Base-by-base conservation (phyloP, 1,140 invertebrate species). In the Ptiloglossa arizonensis region DNA sequence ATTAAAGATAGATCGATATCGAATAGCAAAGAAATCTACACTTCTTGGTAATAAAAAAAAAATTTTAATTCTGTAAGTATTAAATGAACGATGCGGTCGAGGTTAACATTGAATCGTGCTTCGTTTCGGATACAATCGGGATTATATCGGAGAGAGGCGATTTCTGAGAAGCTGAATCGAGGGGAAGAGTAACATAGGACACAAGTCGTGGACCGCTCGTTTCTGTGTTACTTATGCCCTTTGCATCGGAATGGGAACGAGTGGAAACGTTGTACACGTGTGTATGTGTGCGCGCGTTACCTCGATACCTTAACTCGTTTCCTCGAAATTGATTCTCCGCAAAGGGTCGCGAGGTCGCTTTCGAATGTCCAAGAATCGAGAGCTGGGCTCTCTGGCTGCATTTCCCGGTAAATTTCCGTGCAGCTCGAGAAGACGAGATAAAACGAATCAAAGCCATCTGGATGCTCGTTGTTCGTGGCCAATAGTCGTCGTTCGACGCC, bases 391-490 rank as follows among this genome's bases (percentile, higher is more conserved):
- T 38, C 70, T 6, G 17, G 27, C 15, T 17, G 44, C 15, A 50
- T 62, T 50, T 60, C n/a, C 19, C 27, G 32, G 32, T 19, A 41
- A 68, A 68, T 41, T 32, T 63, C 29, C 32, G 8, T 27, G 57
- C 5, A 38, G 1, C 38, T 22, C 19, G 38, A 52, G 29, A 38
- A 63, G 17, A 24, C 22, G 57, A 41, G 8, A 32, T 15, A 13
- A 27, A 15, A 22, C 35, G n/a, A 62, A 35, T 32, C 13, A 70
- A 27, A 48, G 15, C 24, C 38, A 73, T 78, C 56, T 6, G 41
- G 75, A 48, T 48, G 50, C 48, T 78, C 62, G 68, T 79, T 70
- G 59, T 50, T 79, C 68, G 48, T 27, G 22, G 27, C 60, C 59
- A 64, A 48, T 70, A 67, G 59, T 19, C 29, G 32, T 35, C 24